These are phyloP conservation scores for Hemibagrus guttatus DNA, from an alignment of 2,797 vertebrate species.

Conservation along the genomic window DNA sequence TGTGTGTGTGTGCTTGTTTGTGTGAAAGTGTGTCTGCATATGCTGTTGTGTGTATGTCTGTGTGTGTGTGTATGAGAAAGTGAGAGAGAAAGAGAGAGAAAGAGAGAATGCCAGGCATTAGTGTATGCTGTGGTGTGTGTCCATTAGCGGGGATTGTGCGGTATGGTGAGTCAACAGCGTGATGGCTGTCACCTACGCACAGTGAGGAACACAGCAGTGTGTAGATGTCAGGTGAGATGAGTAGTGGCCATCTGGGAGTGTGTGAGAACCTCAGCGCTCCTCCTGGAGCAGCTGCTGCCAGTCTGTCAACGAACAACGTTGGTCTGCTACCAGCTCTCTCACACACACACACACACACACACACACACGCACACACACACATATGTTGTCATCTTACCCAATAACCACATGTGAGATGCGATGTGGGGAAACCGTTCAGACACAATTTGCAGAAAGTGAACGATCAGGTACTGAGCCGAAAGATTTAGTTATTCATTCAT, in stretches of 20 bases:
- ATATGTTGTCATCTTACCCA: slow-evolving; percentile 2
- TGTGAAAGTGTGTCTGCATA: background rate
- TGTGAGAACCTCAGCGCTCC: slow-evolving; percentile 56
- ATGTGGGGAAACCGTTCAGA: background rate
- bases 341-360: slow-evolving; percentile 39
- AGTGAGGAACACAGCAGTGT: slow-evolving; percentile 40
- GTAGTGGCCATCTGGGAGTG: slow-evolving; percentile 56
- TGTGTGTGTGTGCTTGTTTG: slow-evolving; percentile 60
- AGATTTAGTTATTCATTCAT: background rate
- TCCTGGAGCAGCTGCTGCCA: slow-evolving; percentile 77
- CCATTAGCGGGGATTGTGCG: slow-evolving; percentile 41
- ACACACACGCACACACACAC: background rate
- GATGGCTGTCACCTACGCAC: slow-evolving; percentile 48
- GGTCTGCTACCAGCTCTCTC: slow-evolving; percentile 61
- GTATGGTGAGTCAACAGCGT: slow-evolving; percentile 47
- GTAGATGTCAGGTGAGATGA: slow-evolving; percentile 58
- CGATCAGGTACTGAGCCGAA: background rate
- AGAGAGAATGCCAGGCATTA: slow-evolving; percentile 16
- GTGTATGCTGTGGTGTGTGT: slow-evolving; percentile 28
- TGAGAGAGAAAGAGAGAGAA: slow-evolving; percentile 12
- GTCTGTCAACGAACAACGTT: slow-evolving; percentile 70
- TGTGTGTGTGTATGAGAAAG: background rate
- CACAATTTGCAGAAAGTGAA: background rate
- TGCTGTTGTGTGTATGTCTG: background rate
- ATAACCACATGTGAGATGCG: slow-evolving; percentile 6